Base-by-base conservation (phyloP, 2,113 vertebrate species). In the Myrmophylax atrothorax region DNA sequence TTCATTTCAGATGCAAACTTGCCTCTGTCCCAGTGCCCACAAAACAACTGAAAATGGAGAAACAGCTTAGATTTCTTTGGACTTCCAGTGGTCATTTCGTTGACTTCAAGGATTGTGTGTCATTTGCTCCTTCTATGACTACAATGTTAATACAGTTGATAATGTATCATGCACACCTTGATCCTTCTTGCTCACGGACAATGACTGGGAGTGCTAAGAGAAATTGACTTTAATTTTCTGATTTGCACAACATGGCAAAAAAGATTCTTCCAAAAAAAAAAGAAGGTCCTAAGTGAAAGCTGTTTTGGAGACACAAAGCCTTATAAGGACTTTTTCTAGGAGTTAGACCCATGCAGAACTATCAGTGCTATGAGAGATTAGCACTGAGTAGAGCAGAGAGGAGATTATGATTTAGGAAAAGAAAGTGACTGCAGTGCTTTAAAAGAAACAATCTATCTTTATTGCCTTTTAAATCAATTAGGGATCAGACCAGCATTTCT, bases 401-500 rank as follows among this genome's bases (percentile, higher is more conserved):
- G 79, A 10, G 42, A 90, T 90, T 90, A 16, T 15, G 17, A 83
- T 20, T 46, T 47, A 76, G 58, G 37, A 93, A 84, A 94, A 84
- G 74, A 68, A 95, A 86, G 79, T 55, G 22, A 56, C 79, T 81
- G 64, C 18, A 19, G 24, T 5, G 12, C 52, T 75, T 91, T 83
- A 86, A 88, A 87, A 93, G 67, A 90, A 95, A 76, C 47, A 75
- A 29, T 56, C 69, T 78, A 6, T 89, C 68, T 95, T 89, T 93
- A 77, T 63, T 90, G 55, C 46, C 72, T 76, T 85, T 93, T 49
- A 86, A 93, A 93, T 52, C 55, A 94, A 47, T 83, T 69, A 90
- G 42, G 14, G 33, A 38, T 64, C 59, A 74, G 84, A 96, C 75
- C 75, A 93, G 63, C 84, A 80, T 76, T 94, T 91, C 70, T 66